These are phyloP conservation scores for Orthosia gracilis DNA, from an alignment of 2,888 invertebrate genomes.

Conservation along the genomic window DNA sequence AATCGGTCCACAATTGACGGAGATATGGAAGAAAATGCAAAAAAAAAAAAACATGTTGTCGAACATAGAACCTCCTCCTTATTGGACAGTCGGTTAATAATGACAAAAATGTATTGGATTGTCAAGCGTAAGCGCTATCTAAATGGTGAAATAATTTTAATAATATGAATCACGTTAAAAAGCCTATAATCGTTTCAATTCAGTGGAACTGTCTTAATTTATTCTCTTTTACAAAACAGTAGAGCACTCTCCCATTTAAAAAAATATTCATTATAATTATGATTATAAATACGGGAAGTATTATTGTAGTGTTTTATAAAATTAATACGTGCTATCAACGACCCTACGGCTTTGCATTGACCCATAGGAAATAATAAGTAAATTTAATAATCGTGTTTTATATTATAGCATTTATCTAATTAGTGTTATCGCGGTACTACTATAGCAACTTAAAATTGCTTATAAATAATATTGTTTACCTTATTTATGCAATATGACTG, in stretches of 20 bases:
- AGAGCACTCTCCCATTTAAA: background rate
- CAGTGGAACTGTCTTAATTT: constrained; percentile 7
- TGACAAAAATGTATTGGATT: no score
- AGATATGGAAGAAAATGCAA: no score
- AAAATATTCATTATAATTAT: background rate
- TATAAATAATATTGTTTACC: constrained; percentile 2
- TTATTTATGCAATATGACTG: constrained; percentile 3
- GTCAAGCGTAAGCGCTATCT: no score
- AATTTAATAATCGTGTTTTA: constrained; percentile 48
- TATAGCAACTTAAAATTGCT: background rate
- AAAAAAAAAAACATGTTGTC: no score
- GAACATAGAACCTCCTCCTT: no score
- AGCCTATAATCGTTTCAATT: background rate
- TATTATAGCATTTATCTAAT: constrained; percentile 48
- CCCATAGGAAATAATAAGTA: constrained; percentile 43
- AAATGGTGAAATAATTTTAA: no score
- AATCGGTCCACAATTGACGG: no score
- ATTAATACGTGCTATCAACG: constrained; percentile 39
- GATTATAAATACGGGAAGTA: constrained; percentile 15
- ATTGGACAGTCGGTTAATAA: no score
- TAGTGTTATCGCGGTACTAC: constrained; percentile 52
- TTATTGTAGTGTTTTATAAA: constrained; percentile 4
- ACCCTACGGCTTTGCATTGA: constrained; percentile 28
- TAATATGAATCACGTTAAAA: background rate
- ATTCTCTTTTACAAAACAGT: constrained; percentile 2